Evolutionary conservation across 2,888 invertebrate species (phyloP).

Genomic region (Corythucha ciliata): DNA sequence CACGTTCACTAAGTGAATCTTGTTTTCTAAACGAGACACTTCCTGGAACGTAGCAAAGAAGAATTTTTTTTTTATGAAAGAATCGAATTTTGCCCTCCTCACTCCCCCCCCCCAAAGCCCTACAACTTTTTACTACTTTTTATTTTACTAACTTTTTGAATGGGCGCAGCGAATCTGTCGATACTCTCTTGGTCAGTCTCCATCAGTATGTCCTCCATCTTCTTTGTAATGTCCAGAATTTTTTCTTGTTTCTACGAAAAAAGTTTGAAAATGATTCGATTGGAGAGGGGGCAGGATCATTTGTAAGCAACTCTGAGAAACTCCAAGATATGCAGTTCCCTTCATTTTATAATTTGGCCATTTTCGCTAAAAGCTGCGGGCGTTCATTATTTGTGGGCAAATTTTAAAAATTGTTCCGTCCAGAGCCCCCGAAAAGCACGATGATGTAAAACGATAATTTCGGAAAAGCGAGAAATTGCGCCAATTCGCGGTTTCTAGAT

Average conservation of each 20-base stretch:
- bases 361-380: too few relatives aligned
- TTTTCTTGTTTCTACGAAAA: slow-evolving; percentile 19
- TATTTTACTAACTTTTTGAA: slow-evolving; percentile 15
- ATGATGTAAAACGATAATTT: too few relatives aligned
- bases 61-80: background rate
- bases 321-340: background rate
- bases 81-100: background rate
- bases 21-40: slow-evolving; percentile 61
- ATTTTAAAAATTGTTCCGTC: too few relatives aligned
- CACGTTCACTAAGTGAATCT: slow-evolving; percentile 68
- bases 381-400: too few relatives aligned
- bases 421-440: too few relatives aligned
- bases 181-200: slow-evolving; percentile 21
- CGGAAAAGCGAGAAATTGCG: too few relatives aligned
- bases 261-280: too few relatives aligned
- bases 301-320: background rate
- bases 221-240: slow-evolving; percentile 20
- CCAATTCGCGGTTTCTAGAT: too few relatives aligned
- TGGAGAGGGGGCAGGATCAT: background rate
- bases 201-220: slow-evolving; percentile 23
- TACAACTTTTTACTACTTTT: background rate
- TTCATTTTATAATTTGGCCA: background rate
- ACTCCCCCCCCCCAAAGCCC: too few relatives aligned
- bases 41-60: too few relatives aligned
- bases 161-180: slow-evolving; percentile 17